Base-by-base conservation (phyloP, 2,888 invertebrate species). In the Drosophila pseudotalamancana region DNA sequence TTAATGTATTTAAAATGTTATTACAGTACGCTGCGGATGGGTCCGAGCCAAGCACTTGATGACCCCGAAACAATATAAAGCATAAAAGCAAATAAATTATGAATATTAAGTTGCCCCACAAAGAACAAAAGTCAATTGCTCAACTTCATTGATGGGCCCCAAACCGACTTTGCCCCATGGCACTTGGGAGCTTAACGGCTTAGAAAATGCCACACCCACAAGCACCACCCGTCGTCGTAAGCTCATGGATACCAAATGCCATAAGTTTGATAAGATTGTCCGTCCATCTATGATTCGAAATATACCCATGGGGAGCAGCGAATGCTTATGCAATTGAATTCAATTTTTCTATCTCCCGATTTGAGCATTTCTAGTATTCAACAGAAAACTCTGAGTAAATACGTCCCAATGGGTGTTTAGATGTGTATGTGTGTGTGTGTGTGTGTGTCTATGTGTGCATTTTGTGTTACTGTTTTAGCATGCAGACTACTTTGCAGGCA, bases 1-100 rank as follows among this genome's bases (percentile, higher is more conserved):
- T 83, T 73, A 82, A 83, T 81, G 67, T 83, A 70, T 80, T 81
- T 86, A 83, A 81, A 86, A 77, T 73, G 71, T 68, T 73, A 76
- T 86, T 68, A 76, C 70, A 59, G 54, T 14, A 14, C 37, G 42
- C 12, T 43, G 56, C 27, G 42, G 16, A 23, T 32, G 42, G 31
- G 21, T 19, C 48, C 27, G 14, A 55, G 19, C 6, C 34, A 18
- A 40, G 37, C 43, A 59, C 51, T 59, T 61, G 54, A 72, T 72
- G 80, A 54, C 51, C 62, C 51, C 53, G 51, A 55, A 65, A 78
- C 82, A 66, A 63, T 60, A 53, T 55, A 42, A 61, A 51, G 60
- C 68, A 60, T 63, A 59, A 75, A 66, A 40, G 64, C 66, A 79
- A 83, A 80, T 80, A 86, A 80, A 81, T 86, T 76, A 81, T 86